Evolutionary conservation across 2,113 vertebrate genomes (phyloP).

Genomic region (Rhinopomastus cyanomelas): DNA sequence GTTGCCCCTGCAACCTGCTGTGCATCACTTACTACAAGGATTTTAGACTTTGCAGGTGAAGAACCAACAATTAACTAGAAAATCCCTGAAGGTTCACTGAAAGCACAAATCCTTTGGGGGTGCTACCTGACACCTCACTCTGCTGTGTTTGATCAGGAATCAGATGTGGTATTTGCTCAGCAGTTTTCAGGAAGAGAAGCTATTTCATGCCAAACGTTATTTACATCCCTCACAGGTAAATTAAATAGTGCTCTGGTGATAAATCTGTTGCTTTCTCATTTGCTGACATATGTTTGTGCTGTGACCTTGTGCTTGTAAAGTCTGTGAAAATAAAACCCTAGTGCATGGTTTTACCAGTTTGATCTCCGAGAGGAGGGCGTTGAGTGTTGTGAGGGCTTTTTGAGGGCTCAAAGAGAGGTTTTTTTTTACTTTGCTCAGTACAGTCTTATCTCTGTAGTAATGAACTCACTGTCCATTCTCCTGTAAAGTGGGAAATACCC

Average conservation of each 20-base stretch:
- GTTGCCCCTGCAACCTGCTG: neutral
- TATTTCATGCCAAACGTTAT: neutral
- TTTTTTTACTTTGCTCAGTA: neutral
- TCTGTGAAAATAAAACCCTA: neutral
- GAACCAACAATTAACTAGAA: neutral
- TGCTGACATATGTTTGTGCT: neutral
- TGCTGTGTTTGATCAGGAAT: neutral
- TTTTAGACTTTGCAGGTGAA: neutral
- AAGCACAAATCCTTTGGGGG: neutral
- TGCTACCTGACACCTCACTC: neutral
- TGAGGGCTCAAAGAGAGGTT: neutral
- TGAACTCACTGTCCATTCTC: neutral
- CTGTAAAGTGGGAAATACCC: neutral
- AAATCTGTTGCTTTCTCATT: neutral
- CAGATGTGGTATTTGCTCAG: neutral
- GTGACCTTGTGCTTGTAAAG: neutral
- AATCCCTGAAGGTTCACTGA: neutral
- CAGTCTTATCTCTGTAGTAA: neutral
- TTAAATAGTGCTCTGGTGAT: neutral
- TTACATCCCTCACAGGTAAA: neutral
- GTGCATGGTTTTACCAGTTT: neutral
- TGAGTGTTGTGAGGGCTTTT: neutral
- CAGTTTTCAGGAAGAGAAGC: neutral
- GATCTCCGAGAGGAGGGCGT: neutral
- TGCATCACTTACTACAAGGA: neutral